Evolutionary conservation across 1,140 invertebrate genomes (phyloP).

Genomic region (Tetramorium alpestre): DNA sequence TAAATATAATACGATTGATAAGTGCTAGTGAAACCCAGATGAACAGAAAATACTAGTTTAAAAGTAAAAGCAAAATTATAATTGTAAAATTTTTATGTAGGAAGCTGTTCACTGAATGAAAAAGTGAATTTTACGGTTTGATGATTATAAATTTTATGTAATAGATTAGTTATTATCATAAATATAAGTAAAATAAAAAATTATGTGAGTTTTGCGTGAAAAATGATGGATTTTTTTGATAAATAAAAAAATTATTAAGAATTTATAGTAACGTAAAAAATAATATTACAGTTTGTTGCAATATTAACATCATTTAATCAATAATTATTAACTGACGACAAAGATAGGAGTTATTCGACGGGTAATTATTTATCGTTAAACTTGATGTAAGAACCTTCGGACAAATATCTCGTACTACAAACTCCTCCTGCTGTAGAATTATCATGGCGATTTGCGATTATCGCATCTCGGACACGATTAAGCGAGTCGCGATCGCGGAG

Average conservation of each 20-base stretch:
- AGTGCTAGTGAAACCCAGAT: neutral
- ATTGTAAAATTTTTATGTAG: neutral
- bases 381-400: neutral
- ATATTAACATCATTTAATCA: neutral
- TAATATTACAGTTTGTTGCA: neutral
- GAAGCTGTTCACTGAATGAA: neutral
- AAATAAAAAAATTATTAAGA: neutral
- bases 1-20: neutral
- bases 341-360: neutral
- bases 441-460: neutral
- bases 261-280: neutral
- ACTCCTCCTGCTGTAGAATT: neutral
- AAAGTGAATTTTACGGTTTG: neutral
- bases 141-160: neutral
- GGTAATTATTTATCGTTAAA: slow-evolving; percentile 19
- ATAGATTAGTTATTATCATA: neutral
- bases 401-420: neutral
- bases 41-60: neutral
- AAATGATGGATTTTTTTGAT: neutral
- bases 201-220: neutral
- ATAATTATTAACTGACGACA: neutral
- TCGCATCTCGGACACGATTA: slow-evolving; percentile 29
- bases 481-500: neutral
- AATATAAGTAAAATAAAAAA: neutral
- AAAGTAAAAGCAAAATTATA: neutral